phyloP scores from a whole-genome alignment of 2,888 invertebrate species.

The Arctia plantaginis region DNA sequence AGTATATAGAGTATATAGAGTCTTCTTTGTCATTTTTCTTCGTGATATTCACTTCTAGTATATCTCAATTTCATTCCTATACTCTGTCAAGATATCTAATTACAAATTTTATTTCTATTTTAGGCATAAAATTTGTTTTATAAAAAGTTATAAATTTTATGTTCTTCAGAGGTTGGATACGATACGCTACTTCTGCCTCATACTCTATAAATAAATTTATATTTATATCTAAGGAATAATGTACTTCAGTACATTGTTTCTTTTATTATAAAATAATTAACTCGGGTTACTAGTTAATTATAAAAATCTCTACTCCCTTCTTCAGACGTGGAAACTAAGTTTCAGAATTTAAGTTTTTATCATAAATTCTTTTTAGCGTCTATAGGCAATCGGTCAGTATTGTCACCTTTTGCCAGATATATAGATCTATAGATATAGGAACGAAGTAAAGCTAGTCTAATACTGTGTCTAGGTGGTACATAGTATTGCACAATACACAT shows the following conservation, averaged over 20 bases:
- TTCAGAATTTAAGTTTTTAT: not conserved
- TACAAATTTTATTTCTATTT: not conserved
- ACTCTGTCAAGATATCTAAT: not conserved
- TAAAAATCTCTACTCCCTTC: not conserved
- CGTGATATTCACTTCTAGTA: not conserved
- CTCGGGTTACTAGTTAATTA: not conserved
- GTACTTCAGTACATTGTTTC: not conserved
- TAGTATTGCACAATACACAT: slow-evolving; percentile 35
- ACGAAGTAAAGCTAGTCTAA: slow-evolving; percentile 26
- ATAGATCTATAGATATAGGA: not conserved
- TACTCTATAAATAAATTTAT: not conserved
- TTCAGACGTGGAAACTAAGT: not conserved
- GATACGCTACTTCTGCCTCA: not conserved
- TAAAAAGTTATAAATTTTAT: not conserved
- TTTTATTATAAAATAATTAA: not conserved
- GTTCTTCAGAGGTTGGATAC: not conserved
- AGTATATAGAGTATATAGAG: no score
- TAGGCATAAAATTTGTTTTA: not conserved
- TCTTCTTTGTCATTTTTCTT: not conserved
- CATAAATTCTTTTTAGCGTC: not conserved
- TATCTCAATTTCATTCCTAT: not conserved
- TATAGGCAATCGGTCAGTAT: not conserved
- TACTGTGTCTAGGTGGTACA: slow-evolving; percentile 41
- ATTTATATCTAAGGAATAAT: not conserved
- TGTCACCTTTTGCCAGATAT: not conserved